phyloP scores from a whole-genome alignment of 2,888 invertebrate species.

The Epinotia demarniana region DNA sequence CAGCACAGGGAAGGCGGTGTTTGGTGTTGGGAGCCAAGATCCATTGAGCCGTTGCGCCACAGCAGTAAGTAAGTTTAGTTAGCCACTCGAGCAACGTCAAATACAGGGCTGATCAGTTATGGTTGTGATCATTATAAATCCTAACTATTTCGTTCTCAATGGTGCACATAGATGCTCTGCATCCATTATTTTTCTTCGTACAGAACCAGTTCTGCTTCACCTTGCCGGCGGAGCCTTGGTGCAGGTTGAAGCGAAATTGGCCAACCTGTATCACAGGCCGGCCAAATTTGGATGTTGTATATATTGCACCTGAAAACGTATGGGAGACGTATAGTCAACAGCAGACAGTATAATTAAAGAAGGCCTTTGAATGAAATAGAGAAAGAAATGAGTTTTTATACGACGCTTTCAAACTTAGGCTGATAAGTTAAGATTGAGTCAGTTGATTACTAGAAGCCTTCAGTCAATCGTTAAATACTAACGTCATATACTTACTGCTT shows the following conservation, averaged over 20 bases:
- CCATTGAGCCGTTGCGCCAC: no score
- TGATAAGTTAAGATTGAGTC: no score
- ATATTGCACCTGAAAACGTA: constrained; percentile 1
- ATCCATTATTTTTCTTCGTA: constrained; percentile 22
- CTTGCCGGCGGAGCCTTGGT: constrained; percentile 3
- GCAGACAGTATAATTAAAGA: not conserved
- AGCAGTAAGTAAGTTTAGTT: no score
- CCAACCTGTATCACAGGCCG: constrained; percentile 14
- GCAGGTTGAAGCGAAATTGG: constrained; percentile 1
- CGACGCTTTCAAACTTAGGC: not conserved
- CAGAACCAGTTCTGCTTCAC: constrained; percentile 23
- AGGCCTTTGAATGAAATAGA: not conserved
- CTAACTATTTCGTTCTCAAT: not conserved
- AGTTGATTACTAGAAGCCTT: no score
- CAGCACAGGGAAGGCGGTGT: no score
- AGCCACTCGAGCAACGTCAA: no score
- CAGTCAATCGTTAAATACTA: no score
- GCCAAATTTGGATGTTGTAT: constrained; percentile 18
- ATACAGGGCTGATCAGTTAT: not conserved
- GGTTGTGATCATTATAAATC: constrained; percentile 19
- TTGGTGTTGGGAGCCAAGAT: no score
- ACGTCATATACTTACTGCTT: no score
- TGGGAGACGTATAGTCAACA: not conserved
- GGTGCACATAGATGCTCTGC: constrained; percentile 17
- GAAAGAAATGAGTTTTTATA: not conserved